Conservation (phyloP, 2,113 vertebrate genomes). For the Riparia riparia region DNA sequence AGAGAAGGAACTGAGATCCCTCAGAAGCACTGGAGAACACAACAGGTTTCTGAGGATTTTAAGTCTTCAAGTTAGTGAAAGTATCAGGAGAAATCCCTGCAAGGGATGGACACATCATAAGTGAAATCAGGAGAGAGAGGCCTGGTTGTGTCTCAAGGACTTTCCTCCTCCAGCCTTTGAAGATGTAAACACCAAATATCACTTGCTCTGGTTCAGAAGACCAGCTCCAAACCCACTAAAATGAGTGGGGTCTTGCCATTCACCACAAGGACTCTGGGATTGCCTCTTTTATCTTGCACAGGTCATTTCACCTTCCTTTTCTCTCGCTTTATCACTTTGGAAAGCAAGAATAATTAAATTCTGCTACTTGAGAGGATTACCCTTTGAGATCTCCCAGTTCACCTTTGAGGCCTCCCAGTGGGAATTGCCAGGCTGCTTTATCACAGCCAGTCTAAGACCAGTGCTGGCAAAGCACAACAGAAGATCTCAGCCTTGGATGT, state of each 20-base stretch:
- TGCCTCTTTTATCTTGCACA: neutral
- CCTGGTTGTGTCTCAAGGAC: neutral
- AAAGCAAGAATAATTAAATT: neutral
- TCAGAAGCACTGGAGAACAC: neutral
- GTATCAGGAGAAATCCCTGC: neutral
- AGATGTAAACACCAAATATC: rapidly evolving
- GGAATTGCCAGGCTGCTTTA: neutral
- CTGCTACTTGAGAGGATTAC: neutral
- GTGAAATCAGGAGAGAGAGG: neutral
- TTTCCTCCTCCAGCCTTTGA: neutral
- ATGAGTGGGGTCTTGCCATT: neutral
- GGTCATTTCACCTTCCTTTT: neutral
- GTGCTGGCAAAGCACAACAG: neutral
- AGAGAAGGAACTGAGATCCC: neutral
- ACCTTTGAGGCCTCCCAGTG: neutral
- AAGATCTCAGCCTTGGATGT: neutral
- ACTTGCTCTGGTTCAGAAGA: no score
- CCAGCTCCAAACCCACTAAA: neutral
- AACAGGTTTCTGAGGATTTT: neutral
- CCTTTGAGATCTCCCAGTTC: neutral
- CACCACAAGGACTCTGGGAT: rapidly evolving
- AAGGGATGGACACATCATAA: neutral
- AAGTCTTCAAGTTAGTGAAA: neutral
- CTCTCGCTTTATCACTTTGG: neutral
- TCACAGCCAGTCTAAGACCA: neutral